A percentile compares a stretch with the other conserved stretches of the same genome.
These are phyloP conservation scores for Caenorhabditis afra DNA, from an alignment of 2,888 invertebrate species.

Conservation along the genomic window DNA sequence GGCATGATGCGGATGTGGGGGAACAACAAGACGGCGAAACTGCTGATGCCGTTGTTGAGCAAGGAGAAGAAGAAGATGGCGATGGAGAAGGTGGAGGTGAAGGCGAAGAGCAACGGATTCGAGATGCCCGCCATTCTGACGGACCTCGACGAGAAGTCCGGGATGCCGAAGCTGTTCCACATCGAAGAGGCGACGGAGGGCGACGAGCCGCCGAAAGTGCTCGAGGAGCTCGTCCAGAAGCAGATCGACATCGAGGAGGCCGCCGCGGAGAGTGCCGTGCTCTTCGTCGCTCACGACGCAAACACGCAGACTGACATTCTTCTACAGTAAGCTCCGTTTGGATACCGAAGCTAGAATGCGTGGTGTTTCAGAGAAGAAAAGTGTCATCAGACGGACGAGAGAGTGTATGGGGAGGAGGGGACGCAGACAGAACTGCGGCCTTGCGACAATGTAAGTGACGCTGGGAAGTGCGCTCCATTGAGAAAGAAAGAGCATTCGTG, in stretches of 20 bases:
- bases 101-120: slow-evolving; percentile 78
- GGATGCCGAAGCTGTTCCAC: slow-evolving; percentile 76
- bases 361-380: slow-evolving; percentile 72
- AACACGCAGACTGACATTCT: slow-evolving; percentile 73
- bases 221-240: slow-evolving; percentile 73
- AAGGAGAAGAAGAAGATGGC: slow-evolving; percentile 76
- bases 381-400: slow-evolving; percentile 73
- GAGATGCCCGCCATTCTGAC: slow-evolving; percentile 79
- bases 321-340: slow-evolving; percentile 52
- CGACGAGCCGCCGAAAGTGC: slow-evolving; percentile 62
- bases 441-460: slow-evolving; percentile 42
- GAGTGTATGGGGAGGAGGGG: slow-evolving; percentile 55
- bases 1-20: slow-evolving; percentile 80
- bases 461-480: background rate
- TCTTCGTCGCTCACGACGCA: slow-evolving; percentile 68
- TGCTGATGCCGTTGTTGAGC: slow-evolving; percentile 77
- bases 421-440: slow-evolving; percentile 60
- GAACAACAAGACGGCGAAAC: slow-evolving; percentile 77
- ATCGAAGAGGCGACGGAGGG: slow-evolving; percentile 67
- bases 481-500: background rate
- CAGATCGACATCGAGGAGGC: slow-evolving; percentile 66
- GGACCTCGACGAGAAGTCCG: slow-evolving; percentile 76
- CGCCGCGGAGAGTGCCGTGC: slow-evolving; percentile 47
- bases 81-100: slow-evolving; percentile 79
- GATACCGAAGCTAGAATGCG: background rate